Evolutionary conservation across 2,797 vertebrate species (phyloP).

Genomic region (Aphelocoma californica): DNA sequence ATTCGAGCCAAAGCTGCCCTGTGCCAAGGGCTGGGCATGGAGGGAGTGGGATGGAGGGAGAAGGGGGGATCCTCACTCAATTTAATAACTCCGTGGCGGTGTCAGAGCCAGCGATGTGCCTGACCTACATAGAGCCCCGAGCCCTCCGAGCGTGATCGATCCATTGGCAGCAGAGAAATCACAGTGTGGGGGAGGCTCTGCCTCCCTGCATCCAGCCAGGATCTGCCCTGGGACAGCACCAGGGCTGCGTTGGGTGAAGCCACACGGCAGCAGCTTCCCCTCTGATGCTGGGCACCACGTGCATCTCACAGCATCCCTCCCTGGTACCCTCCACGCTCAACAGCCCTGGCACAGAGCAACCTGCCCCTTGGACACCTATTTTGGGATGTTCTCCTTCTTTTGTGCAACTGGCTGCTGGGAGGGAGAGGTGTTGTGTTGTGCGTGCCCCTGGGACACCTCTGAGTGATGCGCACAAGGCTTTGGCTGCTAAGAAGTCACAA

Average conservation of each 20-base stretch:
- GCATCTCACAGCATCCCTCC: background rate
- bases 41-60: background rate
- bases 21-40: background rate
- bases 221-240: accelerated
- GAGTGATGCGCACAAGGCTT: background rate
- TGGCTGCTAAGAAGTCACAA: background rate
- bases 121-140: constrained; percentile 35
- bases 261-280: background rate
- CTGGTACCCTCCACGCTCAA: accelerated
- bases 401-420: background rate
- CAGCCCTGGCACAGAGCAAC: background rate
- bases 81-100: background rate
- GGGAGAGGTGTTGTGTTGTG: background rate
- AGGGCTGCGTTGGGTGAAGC: background rate
- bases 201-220: background rate
- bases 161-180: background rate
- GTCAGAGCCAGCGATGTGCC: background rate
- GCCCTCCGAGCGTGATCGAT: background rate
- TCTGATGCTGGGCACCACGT: accelerated
- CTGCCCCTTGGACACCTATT: accelerated
- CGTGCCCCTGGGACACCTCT: background rate
- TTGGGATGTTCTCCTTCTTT: background rate
- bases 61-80: background rate
- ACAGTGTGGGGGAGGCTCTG: background rate
- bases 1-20: background rate